phyloP scores from a whole-genome alignment of 2,113 vertebrate genomes.

The Chitala chitala region DNA sequence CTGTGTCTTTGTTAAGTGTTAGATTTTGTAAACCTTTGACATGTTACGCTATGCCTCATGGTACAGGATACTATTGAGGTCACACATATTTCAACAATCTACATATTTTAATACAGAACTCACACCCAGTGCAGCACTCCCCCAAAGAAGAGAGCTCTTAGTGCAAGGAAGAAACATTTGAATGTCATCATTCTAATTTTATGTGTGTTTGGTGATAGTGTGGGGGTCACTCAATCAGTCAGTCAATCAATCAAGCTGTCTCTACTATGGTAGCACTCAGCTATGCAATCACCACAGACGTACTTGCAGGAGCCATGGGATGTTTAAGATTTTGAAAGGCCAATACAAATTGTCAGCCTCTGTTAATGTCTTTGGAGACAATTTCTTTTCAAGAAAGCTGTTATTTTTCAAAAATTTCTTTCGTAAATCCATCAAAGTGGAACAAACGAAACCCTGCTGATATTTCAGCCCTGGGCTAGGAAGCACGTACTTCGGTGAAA shows the following conservation, averaged over 20 bases:
- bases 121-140: no score
- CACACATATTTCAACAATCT: no score
- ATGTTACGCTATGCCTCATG: background rate
- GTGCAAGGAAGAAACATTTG: no score
- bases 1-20: no score
- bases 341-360: slow-evolving; percentile 7
- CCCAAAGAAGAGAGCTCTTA: no score
- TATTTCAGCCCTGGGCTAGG: background rate
- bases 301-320: background rate
- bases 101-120: no score
- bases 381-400: background rate
- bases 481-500: slow-evolving; percentile 2
- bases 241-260: background rate
- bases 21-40: background rate
- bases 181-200: no score
- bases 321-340: slow-evolving; percentile 1
- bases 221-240: background rate
- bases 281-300: background rate
- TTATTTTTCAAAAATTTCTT: slow-evolving; percentile 12
- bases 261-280: background rate
- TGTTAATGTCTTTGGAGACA: slow-evolving; percentile 1
- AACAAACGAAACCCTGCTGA: slow-evolving; percentile 5
- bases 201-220: background rate
- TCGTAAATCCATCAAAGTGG: slow-evolving; percentile 7
- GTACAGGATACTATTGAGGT: no score